Evolutionary conservation across 2,113 vertebrate genomes (phyloP).

Genomic region (Onychorhynchus coronatus): DNA sequence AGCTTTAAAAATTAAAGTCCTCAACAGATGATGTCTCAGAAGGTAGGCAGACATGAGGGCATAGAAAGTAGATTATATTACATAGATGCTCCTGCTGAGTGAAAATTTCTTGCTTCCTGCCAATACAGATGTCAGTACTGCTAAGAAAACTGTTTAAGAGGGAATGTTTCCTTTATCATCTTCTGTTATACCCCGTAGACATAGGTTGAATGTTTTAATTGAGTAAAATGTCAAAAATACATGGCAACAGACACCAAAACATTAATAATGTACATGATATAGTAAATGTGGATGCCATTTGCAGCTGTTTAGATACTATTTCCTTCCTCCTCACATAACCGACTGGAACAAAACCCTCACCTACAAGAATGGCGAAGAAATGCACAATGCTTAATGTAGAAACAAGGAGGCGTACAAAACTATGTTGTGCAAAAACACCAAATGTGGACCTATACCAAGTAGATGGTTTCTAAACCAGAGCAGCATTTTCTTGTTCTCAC

Average conservation of each 20-base stretch:
- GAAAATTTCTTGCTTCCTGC: background rate
- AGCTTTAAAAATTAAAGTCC: background rate
- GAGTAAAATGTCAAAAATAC: too few species aligned
- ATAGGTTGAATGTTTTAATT: background rate
- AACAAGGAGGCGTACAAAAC: background rate
- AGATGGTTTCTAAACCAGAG: background rate
- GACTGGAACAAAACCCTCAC: background rate
- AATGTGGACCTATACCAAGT: background rate
- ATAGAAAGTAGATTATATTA: background rate
- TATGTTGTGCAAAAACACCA: background rate
- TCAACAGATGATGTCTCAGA: background rate
- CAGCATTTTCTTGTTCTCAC: background rate
- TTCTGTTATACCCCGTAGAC: background rate
- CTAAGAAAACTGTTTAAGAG: background rate
- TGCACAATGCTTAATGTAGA: background rate
- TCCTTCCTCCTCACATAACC: background rate
- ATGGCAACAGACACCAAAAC: too few species aligned
- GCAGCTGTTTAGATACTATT: background rate
- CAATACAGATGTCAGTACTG: background rate
- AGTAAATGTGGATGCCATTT: rapidly evolving
- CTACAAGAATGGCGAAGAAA: background rate
- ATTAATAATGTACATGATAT: too few species aligned
- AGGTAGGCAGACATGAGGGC: background rate
- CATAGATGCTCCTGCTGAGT: background rate
- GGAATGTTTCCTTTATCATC: background rate